Conservation (phyloP, 2,113 vertebrate species). For the Probosciger aterrimus region DNA sequence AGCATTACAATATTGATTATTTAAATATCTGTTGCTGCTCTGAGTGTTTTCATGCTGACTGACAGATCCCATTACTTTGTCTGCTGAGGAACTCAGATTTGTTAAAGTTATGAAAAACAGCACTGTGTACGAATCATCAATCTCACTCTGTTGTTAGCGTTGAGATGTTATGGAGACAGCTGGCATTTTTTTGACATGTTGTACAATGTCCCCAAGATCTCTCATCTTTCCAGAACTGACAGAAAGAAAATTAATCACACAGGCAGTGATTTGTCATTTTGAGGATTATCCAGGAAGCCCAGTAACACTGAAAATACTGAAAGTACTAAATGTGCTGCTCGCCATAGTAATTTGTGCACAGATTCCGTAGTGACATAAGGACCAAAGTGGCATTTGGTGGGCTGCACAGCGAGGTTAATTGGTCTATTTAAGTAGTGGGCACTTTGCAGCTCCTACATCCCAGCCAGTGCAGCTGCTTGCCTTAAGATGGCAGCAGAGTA, state of each 20-base stretch:
- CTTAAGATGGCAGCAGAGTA: slow-evolving; percentile 49
- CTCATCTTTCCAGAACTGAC: slow-evolving; percentile 71
- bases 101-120: slow-evolving; percentile 66
- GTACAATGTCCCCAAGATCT: slow-evolving; percentile 66
- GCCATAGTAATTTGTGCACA: not conserved
- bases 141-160: slow-evolving; percentile 60
- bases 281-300: slow-evolving; percentile 57
- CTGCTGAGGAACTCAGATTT: slow-evolving; percentile 69
- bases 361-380: not conserved
- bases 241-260: slow-evolving; percentile 71
- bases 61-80: slow-evolving; percentile 78
- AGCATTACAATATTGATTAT: slow-evolving; percentile 60
- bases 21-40: slow-evolving; percentile 47
- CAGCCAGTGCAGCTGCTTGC: not conserved
- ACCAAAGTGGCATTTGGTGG: not conserved
- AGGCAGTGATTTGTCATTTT: slow-evolving; percentile 61
- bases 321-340: not conserved
- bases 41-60: slow-evolving; percentile 52
- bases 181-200: slow-evolving; percentile 71
- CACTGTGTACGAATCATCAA: slow-evolving; percentile 64
- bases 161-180: slow-evolving; percentile 63
- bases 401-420: not conserved
- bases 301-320: not conserved
- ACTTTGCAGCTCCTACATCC: not conserved
- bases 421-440: not conserved